Evolutionary conservation across 1,140 invertebrate species (phyloP).

Genomic region (Heliconius himera): DNA sequence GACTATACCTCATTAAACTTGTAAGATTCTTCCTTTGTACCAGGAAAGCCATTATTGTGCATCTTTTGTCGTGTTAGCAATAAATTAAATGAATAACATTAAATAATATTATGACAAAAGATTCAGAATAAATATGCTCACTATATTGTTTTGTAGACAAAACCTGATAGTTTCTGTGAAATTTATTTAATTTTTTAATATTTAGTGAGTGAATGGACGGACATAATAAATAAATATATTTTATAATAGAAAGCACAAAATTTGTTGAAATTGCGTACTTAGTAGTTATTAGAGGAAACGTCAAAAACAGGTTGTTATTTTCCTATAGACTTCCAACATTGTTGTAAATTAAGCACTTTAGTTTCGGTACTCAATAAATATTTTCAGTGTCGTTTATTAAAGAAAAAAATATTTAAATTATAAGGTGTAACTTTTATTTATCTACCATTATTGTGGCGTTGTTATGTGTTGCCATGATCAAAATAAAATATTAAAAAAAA

Average conservation of each 20-base stretch:
- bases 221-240: constrained; percentile 8
- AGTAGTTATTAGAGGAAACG: constrained; percentile 10
- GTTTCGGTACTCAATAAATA: constrained; percentile 19
- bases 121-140: constrained; percentile 9
- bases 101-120: constrained; percentile 13
- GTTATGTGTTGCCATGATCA: constrained; percentile 22
- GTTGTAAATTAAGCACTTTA: constrained; percentile 21
- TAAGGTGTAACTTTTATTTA: constrained; percentile 31
- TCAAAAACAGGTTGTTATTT: constrained; percentile 26
- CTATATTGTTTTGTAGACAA: constrained; percentile 3
- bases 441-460: constrained; percentile 24
- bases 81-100: constrained; percentile 14
- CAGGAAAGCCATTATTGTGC: background rate
- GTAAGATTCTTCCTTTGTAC: constrained; percentile 56
- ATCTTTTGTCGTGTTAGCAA: constrained; percentile 20
- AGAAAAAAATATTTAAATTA: constrained; percentile 24
- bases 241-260: constrained; percentile 28
- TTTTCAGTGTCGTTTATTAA: constrained; percentile 21
- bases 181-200: background rate
- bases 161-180: background rate
- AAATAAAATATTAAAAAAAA: constrained; percentile 22
- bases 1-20: constrained; percentile 75
- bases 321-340: constrained; percentile 19
- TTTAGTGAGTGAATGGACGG: background rate
- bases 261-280: constrained; percentile 18